Evolutionary conservation across 92 coral and sea anemone genomes (phyloP).

Genomic region (Zoanthus sociatus): DNA sequence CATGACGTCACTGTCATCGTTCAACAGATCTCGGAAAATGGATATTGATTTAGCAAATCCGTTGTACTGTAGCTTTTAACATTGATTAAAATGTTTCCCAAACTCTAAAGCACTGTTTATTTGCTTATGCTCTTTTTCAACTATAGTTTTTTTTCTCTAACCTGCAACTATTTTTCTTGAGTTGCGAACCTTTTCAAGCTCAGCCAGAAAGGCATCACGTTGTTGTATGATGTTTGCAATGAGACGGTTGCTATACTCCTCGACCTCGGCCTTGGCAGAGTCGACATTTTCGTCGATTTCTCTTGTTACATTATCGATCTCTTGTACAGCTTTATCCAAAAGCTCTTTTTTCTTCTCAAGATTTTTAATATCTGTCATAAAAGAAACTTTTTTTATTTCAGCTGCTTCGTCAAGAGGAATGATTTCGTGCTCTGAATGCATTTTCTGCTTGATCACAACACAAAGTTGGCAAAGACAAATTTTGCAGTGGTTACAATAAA

Average conservation of each 20-base stretch:
- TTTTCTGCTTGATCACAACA: neutral
- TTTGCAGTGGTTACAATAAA: conserved; percentile 4
- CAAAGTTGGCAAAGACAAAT: conserved; percentile 15
- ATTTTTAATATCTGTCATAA: neutral
- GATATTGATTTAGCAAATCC: neutral
- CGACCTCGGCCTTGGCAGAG: neutral
- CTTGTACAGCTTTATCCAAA: neutral
- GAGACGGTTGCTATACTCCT: neutral
- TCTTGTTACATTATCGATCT: neutral
- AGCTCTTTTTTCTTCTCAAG: neutral
- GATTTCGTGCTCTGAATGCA: neutral
- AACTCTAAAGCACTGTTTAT: neutral
- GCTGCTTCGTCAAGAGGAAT: neutral
- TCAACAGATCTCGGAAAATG: conserved; percentile 4
- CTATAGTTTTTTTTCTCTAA: neutral
- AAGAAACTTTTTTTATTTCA: neutral
- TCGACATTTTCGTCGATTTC: conserved; percentile 6
- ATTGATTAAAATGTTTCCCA: neutral
- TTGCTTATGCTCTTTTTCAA: neutral
- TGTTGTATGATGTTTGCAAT: neutral
- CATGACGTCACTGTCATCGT: neutral
- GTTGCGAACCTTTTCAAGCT: conserved; percentile 5
- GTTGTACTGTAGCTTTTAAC: neutral
- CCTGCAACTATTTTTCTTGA: neutral
- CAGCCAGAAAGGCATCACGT: conserved; percentile 13